These are phyloP conservation scores for Tenodera sinensis DNA, from an alignment of 2,888 invertebrate genomes.

Conservation along the genomic window DNA sequence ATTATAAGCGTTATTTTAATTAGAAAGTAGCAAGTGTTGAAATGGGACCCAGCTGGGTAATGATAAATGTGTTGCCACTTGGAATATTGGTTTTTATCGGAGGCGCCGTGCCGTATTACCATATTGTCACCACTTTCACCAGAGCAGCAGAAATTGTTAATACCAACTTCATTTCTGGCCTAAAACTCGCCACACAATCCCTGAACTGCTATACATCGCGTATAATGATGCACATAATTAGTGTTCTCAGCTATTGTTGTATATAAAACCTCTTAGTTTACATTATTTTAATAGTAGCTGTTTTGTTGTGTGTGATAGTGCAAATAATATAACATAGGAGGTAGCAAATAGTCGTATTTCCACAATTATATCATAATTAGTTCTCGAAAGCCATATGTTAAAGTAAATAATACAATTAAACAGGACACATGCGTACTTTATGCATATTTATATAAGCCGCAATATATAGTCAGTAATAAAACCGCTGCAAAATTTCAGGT, in stretches of 20 bases:
- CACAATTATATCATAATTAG: too few species aligned
- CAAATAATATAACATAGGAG: background rate
- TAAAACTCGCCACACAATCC: too few species aligned
- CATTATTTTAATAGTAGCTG: background rate
- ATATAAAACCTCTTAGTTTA: background rate
- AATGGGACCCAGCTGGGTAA: background rate
- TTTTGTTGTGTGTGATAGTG: background rate
- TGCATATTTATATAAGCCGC: too few species aligned
- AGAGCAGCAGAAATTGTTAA: background rate
- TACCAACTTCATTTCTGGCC: background rate
- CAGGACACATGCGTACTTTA: too few species aligned
- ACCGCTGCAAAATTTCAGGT: too few species aligned
- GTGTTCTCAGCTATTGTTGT: background rate
- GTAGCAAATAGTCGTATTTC: background rate
- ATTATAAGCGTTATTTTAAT: background rate
- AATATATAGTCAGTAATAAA: too few species aligned
- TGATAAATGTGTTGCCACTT: background rate
- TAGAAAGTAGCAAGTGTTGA: background rate
- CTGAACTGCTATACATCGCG: background rate
- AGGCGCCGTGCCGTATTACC: background rate
- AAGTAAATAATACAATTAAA: too few species aligned
- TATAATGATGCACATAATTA: background rate
- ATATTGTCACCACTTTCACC: background rate
- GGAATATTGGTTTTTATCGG: background rate
- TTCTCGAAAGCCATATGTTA: too few species aligned